phyloP scores from a whole-genome alignment of 2,888 invertebrate genomes.

The Itoplectis maculator region DNA sequence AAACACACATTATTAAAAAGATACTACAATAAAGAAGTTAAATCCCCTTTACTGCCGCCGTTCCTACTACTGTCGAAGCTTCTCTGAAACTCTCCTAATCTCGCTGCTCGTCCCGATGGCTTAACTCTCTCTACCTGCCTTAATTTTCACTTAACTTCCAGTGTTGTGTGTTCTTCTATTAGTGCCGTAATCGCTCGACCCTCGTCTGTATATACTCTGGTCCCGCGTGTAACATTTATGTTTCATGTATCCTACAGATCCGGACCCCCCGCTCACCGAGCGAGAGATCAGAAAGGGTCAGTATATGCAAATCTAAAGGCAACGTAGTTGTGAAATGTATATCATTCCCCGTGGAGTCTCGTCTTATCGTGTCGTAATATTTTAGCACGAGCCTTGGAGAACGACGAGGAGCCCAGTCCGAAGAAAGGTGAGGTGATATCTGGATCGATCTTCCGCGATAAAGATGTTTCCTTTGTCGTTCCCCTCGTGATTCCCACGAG shows the following conservation, averaged over 20 bases:
- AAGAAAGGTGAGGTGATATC: slow-evolving; percentile 66
- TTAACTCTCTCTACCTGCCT: slow-evolving; percentile 40
- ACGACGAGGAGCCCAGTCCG: slow-evolving; percentile 62
- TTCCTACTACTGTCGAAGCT: slow-evolving; percentile 56
- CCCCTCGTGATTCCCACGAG: slow-evolving; percentile 10
- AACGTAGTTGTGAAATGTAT: background rate
- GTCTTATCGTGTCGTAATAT: slow-evolving; percentile 66
- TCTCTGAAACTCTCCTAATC: slow-evolving; percentile 39
- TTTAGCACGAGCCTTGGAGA: slow-evolving; percentile 80
- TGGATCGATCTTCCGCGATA: slow-evolving; percentile 1
- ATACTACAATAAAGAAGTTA: slow-evolving; percentile 45
- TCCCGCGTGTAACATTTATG: slow-evolving; percentile 49
- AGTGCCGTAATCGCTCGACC: slow-evolving; percentile 3
- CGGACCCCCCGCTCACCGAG: slow-evolving; percentile 79
- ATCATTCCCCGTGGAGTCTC: slow-evolving; percentile 17
- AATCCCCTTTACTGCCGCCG: slow-evolving; percentile 47
- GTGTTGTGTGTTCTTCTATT: slow-evolving; percentile 33
- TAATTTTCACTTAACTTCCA: slow-evolving; percentile 41
- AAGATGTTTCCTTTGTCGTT: slow-evolving; percentile 6
- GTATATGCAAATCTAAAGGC: slow-evolving; percentile 69
- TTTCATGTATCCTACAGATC: slow-evolving; percentile 77
- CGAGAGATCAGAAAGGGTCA: slow-evolving; percentile 82
- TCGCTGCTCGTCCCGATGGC: slow-evolving; percentile 39
- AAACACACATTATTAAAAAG: slow-evolving; percentile 56
- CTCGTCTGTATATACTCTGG: background rate